These are phyloP conservation scores for Teleopsis dalmanni DNA, from an alignment of 1,140 invertebrate species.

Conservation along the genomic window DNA sequence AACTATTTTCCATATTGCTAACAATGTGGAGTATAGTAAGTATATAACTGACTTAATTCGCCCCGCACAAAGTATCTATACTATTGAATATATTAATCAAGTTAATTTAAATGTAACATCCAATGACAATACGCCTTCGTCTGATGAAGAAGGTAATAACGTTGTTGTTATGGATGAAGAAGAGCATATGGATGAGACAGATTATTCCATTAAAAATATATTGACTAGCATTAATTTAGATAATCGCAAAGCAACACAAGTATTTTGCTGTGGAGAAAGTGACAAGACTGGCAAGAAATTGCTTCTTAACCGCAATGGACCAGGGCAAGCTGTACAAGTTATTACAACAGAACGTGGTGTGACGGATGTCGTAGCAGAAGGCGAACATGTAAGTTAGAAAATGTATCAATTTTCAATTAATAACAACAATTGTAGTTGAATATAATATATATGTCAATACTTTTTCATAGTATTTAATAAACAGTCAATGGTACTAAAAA, in stretches of 20 bases:
- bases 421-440: too few species aligned
- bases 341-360: slow-evolving; percentile 19
- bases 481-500: too few species aligned
- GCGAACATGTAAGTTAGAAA: too few species aligned
- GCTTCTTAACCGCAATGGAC: slow-evolving; percentile 22
- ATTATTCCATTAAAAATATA: slow-evolving; percentile 21
- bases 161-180: slow-evolving; percentile 8
- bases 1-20: slow-evolving; percentile 20
- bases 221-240: slow-evolving; percentile 14
- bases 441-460: too few species aligned
- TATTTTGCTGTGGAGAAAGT: slow-evolving; percentile 36
- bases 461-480: too few species aligned
- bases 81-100: slow-evolving; percentile 12
- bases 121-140: slow-evolving; percentile 11
- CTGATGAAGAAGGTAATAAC: slow-evolving; percentile 12
- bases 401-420: too few species aligned
- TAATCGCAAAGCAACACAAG: slow-evolving; percentile 20
- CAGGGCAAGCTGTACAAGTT: slow-evolving; percentile 37
- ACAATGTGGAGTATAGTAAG: slow-evolving; percentile 33
- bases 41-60: slow-evolving; percentile 29
- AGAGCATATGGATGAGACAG: slow-evolving; percentile 34
- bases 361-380: slow-evolving; percentile 5
- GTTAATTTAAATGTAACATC: slow-evolving; percentile 12
- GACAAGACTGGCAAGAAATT: slow-evolving; percentile 21
- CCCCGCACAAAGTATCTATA: slow-evolving; percentile 6